Percentiles rank a stretch among this genome's conserved stretches.
phyloP scores from a whole-genome alignment of 2,888 invertebrate genomes.

The Oligia strigilis region DNA sequence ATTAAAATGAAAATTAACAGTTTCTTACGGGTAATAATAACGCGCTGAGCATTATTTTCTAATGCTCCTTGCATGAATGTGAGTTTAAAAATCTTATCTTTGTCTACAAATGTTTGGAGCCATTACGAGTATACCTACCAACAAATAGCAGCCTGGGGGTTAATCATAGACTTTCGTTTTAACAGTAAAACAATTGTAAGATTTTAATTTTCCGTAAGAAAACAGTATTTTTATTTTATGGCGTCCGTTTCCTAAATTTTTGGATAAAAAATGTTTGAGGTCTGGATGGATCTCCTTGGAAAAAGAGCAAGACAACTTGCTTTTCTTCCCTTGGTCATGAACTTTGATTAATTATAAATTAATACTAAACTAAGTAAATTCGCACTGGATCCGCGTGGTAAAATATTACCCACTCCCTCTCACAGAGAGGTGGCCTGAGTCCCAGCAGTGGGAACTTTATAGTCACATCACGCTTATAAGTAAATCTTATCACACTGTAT shows the following conservation, averaged over 20 bases:
- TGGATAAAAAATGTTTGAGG: neutral
- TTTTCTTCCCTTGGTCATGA: neutral
- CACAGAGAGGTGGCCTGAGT: too few species aligned
- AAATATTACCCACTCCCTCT: neutral
- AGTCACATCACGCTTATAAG: neutral
- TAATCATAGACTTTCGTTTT: neutral
- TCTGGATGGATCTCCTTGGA: neutral
- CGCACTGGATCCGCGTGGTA: neutral
- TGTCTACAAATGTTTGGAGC: neutral
- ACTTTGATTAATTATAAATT: neutral
- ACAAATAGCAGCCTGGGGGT: neutral
- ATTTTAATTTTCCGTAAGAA: conserved; percentile 1
- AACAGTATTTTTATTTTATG: neutral
- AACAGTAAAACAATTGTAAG: neutral
- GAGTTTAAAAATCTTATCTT: neutral
- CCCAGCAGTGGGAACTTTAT: neutral
- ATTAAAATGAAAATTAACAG: neutral
- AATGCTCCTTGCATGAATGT: neutral
- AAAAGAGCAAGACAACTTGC: conserved; percentile 8
- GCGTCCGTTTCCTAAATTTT: neutral
- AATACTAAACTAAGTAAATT: neutral
- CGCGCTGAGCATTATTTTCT: neutral
- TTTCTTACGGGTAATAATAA: conserved; percentile 1
- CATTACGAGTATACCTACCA: neutral
- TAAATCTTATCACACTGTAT: neutral